phyloP scores from a whole-genome alignment of 2,797 vertebrate genomes.

The Apogon hyalosoma region DNA sequence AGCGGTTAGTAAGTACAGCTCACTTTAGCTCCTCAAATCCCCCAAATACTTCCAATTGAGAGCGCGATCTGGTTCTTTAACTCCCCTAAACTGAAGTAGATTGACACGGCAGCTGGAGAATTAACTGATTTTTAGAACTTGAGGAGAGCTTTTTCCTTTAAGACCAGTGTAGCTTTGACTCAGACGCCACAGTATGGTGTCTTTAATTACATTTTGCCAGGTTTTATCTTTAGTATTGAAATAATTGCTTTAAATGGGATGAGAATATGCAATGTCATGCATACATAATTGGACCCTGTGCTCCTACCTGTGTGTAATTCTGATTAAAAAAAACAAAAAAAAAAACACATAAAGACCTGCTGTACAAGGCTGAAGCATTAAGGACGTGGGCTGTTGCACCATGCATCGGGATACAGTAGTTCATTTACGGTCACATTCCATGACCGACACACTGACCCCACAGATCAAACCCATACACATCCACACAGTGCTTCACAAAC shows the following conservation, averaged over 20 bases:
- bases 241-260: slow-evolving; percentile 32
- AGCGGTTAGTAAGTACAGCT: no score
- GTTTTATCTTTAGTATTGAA: slow-evolving; percentile 39
- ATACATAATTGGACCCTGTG: slow-evolving; percentile 20
- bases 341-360: slow-evolving; percentile 9
- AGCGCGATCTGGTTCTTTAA: no score
- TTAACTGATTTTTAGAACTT: neutral
- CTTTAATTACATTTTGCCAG: slow-evolving; percentile 35
- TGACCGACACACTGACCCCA: slow-evolving; percentile 67
- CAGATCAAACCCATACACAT: slow-evolving; percentile 30
- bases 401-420: slow-evolving; percentile 67
- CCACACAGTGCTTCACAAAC: neutral
- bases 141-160: slow-evolving; percentile 2
- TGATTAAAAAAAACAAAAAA: no score
- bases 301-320: slow-evolving; percentile 16
- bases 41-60: no score
- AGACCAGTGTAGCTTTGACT: slow-evolving; percentile 12
- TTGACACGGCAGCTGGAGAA: no score
- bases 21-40: no score
- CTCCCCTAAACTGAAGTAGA: no score
- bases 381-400: slow-evolving; percentile 39
- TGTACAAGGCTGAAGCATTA: slow-evolving; percentile 16
- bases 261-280: slow-evolving; percentile 29
- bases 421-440: slow-evolving; percentile 76
- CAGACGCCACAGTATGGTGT: slow-evolving; percentile 12